These are phyloP conservation scores for Pangasius larnaudii DNA, from an alignment of 2,797 vertebrate species.

Conservation along the genomic window DNA sequence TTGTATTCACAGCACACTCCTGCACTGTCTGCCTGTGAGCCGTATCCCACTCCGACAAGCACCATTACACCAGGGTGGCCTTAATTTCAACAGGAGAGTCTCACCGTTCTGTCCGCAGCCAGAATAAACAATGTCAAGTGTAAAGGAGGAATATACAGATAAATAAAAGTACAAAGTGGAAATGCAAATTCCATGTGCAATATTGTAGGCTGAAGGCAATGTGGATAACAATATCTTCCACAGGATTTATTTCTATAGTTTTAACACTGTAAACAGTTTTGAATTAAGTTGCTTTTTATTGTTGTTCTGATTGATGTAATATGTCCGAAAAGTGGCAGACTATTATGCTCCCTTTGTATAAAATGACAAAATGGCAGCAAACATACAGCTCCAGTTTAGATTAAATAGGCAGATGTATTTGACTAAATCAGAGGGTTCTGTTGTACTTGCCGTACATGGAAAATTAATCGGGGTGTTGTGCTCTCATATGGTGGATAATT, in stretches of 20 bases:
- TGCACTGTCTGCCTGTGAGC: constrained; percentile 47
- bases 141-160: constrained; percentile 44
- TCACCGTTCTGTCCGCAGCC: constrained; percentile 28
- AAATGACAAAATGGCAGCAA: neutral
- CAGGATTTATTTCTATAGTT: neutral
- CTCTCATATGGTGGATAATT: neutral
- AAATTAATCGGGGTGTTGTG: neutral
- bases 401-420: neutral
- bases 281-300: neutral
- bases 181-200: neutral
- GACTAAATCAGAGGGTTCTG: neutral
- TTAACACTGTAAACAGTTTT: neutral
- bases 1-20: constrained; percentile 56
- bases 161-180: constrained; percentile 14
- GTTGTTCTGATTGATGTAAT: neutral
- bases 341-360: neutral
- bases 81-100: constrained; percentile 50
- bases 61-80: constrained; percentile 48
- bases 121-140: constrained; percentile 43
- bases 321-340: neutral
- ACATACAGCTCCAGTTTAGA: neutral
- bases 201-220: neutral
- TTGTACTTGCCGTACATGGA: neutral
- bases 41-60: constrained; percentile 53
- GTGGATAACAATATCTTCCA: neutral